phyloP scores from a whole-genome alignment of 2,113 vertebrate species.

The Dicentrarchus labrax region DNA sequence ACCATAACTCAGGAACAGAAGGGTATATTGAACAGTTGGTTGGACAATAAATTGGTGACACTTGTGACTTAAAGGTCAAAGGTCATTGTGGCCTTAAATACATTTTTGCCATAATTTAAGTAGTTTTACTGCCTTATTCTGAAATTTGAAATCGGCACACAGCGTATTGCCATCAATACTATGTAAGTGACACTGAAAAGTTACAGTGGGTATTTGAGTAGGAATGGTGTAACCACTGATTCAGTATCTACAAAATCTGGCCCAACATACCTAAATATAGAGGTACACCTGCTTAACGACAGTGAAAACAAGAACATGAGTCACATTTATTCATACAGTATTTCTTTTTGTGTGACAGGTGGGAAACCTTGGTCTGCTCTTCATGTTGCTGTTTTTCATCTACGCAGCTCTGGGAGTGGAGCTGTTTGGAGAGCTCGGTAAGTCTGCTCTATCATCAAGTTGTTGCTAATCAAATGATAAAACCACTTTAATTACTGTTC shows the following conservation, averaged over 20 bases:
- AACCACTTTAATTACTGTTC: not conserved
- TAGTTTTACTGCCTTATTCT: too few relatives aligned
- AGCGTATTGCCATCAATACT: too few relatives aligned
- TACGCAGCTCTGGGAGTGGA: slow-evolving; percentile 85
- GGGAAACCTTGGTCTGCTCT: slow-evolving; percentile 85
- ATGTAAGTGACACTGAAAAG: not conserved
- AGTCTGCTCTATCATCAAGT: slow-evolving; percentile 10
- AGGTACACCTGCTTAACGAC: not conserved
- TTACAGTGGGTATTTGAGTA: too few relatives aligned
- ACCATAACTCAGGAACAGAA: too few relatives aligned
- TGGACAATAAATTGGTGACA: too few relatives aligned
- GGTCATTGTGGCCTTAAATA: too few relatives aligned
- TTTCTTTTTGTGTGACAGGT: slow-evolving; percentile 72
- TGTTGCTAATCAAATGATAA: not conserved
- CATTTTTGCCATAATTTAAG: too few relatives aligned
- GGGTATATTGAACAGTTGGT: too few relatives aligned
- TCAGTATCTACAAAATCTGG: not conserved
- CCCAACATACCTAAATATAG: not conserved
- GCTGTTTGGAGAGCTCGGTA: slow-evolving; percentile 85
- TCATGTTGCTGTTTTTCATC: slow-evolving; percentile 86
- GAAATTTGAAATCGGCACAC: not conserved
- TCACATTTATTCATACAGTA: not conserved
- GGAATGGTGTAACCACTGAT: not conserved
- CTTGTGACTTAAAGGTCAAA: too few relatives aligned
- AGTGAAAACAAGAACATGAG: not conserved